Percentiles rank a stretch among this genome's conserved stretches.
Evolutionary conservation across 2,113 vertebrate species (phyloP).

Genomic region (Ancistrus triradiatus): DNA sequence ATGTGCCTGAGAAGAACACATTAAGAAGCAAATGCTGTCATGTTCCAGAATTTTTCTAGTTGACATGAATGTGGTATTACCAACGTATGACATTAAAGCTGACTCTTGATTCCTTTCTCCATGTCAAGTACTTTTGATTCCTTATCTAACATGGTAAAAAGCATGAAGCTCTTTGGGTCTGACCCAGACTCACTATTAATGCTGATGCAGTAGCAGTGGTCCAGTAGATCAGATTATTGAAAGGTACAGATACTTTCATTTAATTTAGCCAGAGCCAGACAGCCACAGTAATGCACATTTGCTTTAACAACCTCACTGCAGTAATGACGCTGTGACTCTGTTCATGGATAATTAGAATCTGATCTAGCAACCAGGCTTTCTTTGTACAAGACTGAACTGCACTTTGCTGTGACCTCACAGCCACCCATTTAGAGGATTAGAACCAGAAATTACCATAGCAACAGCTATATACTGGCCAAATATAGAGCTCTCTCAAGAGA

Average conservation of each 20-base stretch:
- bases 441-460: constrained; percentile 10
- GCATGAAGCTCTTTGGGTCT: too few species aligned
- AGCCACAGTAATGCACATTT: constrained; percentile 3
- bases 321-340: constrained; percentile 18
- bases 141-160: too few species aligned
- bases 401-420: constrained; percentile 15
- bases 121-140: too few species aligned
- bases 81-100: too few species aligned
- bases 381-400: constrained; percentile 8
- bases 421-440: not conserved
- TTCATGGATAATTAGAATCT: constrained; percentile 25
- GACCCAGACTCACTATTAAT: not conserved
- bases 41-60: too few species aligned
- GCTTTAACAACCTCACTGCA: constrained; percentile 4
- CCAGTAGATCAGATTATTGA: constrained; percentile 8
- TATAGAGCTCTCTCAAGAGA: constrained; percentile 2
- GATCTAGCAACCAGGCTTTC: constrained; percentile 14
- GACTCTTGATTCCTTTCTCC: too few species aligned
- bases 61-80: too few species aligned
- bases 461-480: constrained; percentile 7
- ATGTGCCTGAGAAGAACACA: too few species aligned
- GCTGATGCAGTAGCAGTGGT: not conserved
- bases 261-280: not conserved
- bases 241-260: constrained; percentile 6
- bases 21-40: too few species aligned